Evolutionary conservation across 2,113 vertebrate species (phyloP).

Genomic region (Mormoops blainvillei): DNA sequence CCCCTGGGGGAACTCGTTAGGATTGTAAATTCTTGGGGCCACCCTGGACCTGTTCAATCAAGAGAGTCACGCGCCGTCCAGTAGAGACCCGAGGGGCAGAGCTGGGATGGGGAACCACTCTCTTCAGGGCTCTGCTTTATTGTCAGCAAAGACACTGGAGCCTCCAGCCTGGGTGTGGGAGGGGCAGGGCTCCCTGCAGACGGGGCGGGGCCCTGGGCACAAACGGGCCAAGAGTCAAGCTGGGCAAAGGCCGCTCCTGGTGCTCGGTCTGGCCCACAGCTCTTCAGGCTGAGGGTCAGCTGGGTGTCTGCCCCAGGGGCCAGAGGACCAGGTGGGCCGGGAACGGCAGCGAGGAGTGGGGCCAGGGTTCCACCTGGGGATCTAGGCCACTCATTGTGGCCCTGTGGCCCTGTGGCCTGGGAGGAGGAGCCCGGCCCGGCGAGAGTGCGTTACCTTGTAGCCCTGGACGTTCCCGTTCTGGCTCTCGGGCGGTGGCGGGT

Average conservation of each 20-base stretch:
- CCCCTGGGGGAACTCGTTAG: too few species aligned
- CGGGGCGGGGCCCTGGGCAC: background rate
- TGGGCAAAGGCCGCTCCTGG: fast-evolving
- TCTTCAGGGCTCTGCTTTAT: background rate
- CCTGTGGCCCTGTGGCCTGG: background rate
- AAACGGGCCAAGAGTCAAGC: fast-evolving
- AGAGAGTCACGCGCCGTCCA: background rate
- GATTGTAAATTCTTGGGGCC: background rate
- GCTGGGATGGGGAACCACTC: background rate
- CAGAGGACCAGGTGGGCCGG: fast-evolving
- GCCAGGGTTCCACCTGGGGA: background rate
- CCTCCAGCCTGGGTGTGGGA: fast-evolving
- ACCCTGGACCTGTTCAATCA: background rate
- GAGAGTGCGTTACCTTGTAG: constrained; percentile 89
- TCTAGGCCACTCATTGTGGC: fast-evolving
- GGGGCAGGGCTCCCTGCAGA: too few species aligned
- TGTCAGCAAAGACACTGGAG: background rate
- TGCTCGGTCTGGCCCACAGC: fast-evolving
- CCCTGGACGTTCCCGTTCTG: constrained; percentile 98
- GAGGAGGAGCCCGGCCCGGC: background rate
- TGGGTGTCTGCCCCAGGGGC: too few species aligned
- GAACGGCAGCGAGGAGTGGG: fast-evolving
- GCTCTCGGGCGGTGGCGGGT: constrained; percentile 90
- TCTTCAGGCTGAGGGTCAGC: fast-evolving
- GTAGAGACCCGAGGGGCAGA: background rate